phyloP scores from a whole-genome alignment of 2,888 invertebrate species.

The Cataglyphis livida region DNA sequence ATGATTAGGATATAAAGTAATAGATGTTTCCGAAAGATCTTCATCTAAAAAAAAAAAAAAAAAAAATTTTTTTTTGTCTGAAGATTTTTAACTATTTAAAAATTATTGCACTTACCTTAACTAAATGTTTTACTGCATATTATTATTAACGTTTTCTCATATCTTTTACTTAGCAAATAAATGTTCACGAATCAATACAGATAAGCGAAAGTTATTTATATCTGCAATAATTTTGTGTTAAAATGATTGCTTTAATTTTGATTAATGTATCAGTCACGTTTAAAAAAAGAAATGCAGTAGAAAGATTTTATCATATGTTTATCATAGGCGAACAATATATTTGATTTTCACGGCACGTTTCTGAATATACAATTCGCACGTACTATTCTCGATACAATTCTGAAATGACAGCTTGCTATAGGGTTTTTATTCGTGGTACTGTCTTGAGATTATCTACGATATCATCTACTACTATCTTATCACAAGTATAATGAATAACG shows the following conservation, averaged over 20 bases:
- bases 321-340: not conserved
- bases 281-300: not conserved
- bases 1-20: constrained; percentile 7
- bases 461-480: constrained; percentile 66
- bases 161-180: constrained; percentile 11
- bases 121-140: not conserved
- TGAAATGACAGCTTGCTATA: constrained; percentile 30
- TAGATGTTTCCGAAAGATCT: not conserved
- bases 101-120: constrained; percentile 37
- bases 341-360: constrained; percentile 21
- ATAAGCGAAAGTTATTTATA: constrained; percentile 33
- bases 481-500: constrained; percentile 32
- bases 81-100: not conserved
- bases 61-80: not conserved
- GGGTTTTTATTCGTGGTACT: constrained; percentile 1
- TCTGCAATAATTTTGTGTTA: constrained; percentile 4
- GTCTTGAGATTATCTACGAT: constrained; percentile 46
- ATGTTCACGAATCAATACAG: not conserved
- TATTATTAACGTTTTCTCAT: constrained; percentile 22
- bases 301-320: not conserved
- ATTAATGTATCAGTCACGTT: constrained; percentile 26
- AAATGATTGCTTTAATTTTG: constrained; percentile 43
- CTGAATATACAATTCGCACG: not conserved
- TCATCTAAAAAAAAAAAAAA: constrained; percentile 16
- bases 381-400: not conserved